Conservation (phyloP, 2,113 vertebrate genomes). For the Zosterops japonicus region DNA sequence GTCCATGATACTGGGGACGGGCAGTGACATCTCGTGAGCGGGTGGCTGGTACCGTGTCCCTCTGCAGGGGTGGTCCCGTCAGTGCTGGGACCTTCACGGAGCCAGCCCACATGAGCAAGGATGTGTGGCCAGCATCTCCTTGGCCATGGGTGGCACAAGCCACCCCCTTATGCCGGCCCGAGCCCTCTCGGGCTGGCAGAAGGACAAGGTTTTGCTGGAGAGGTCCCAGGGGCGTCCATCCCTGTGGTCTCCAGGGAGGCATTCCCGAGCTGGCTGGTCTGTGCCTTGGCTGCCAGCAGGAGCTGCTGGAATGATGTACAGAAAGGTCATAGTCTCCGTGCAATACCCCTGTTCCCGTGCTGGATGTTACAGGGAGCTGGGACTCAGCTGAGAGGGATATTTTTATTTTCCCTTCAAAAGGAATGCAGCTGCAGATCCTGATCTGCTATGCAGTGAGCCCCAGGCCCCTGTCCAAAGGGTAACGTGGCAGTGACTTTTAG, state of each 20-base stretch:
- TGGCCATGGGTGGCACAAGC: not conserved
- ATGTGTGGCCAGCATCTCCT: not conserved
- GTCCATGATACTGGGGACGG: fast-evolving
- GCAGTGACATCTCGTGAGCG: no score
- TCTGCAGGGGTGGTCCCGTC: not conserved
- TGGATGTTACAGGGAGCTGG: not conserved
- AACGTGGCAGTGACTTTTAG: slow-evolving; percentile 51
- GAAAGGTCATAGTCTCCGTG: not conserved
- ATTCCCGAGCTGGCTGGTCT: fast-evolving
- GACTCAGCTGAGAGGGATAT: not conserved
- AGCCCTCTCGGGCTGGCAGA: not conserved
- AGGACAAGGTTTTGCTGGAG: not conserved
- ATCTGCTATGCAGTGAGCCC: not conserved
- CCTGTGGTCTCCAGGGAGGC: no score
- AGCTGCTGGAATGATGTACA: not conserved
- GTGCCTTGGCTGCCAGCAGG: fast-evolving
- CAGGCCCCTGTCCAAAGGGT: slow-evolving; percentile 14
- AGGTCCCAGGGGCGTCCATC: not conserved
- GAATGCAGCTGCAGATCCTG: not conserved
- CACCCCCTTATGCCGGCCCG: not conserved
- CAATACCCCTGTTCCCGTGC: not conserved
- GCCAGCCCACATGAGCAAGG: not conserved
- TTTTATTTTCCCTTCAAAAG: not conserved
- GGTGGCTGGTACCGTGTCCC: not conserved
- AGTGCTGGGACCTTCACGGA: not conserved